Base-by-base conservation (phyloP, 2,888 invertebrate genomes). In the Imbricaverruca yamaguchii region DNA sequence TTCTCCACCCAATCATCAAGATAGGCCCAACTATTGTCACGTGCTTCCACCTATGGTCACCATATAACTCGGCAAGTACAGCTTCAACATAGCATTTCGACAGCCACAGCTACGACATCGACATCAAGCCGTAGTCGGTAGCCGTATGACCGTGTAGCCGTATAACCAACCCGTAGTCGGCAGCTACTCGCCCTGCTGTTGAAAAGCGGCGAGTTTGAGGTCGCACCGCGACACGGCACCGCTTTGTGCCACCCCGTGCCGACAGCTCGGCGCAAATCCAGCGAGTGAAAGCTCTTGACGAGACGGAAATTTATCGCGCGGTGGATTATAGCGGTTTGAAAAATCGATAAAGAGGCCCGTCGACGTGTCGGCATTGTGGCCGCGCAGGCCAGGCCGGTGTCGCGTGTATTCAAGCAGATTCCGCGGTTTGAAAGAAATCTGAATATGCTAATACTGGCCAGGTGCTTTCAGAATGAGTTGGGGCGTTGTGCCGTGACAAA, bases 331-430 rank as follows among this genome's bases (percentile, higher is more conserved):
- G 23, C 25, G 25, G 69, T 39, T 69, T 39, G 69, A 39, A 39
- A 67, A 69, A 69, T 69, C n/a, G 23, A 69, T 69, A 69, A 69
- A 69, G 15, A 39, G 69, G 25, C 69, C 69, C 15, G 69, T 69
- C 69, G 69, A 69, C 69, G 69, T 13, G 39, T 67, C 13, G 39
- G 2, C 69, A 39, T 69, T 69, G 69, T 69, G 69, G 39, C 13
- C 39, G 25, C 15, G 13, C 13, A 39, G 69, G 39, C 39, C 1
- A 39, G 69, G 15, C 7, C 15, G 25, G 69, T 69, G 69, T 69
- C 39, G 39, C 69, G 11, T 10, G 69, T 15, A 69, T 69, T 69
- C 39, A 69, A 13, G 15, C 69, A 15, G 25, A 23, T 39, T 13
- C 39, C 15, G 69, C 25, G 69, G 39, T 39, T 15, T 69, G 39